Evolutionary conservation across 1,140 invertebrate species (phyloP), one percentile per base, ranked within the genome.

Genomic region (Penaeus indicus): DNA sequence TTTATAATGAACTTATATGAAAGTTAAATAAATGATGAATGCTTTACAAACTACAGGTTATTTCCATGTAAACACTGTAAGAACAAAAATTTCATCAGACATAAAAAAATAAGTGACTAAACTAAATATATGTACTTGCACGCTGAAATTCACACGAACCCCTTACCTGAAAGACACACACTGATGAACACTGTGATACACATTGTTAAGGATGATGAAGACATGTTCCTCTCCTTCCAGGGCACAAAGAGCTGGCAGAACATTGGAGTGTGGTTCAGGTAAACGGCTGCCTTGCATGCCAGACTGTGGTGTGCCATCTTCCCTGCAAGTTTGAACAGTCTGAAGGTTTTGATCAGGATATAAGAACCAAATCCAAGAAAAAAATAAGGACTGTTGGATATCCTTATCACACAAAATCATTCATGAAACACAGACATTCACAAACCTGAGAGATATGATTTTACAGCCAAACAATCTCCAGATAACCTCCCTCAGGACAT

Each of bases 141-240:
- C 54, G 16, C 54, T 13, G 11, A 54, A 13, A 54, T 2, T 10
- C 11, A 54, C 16, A 8, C 2, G 10, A 54, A 54, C 42, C 8
- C 19, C 86, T 82, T 27, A 88, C 87, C 87, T 88, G 64, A 88
- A 88, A 47, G 87, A 88, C 5, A 88, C 87, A 84, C 80, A 83
- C 21, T 88, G 87, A 10, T 84, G 87, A 19, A 88, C 69, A 62
- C 75, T 88, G 32, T 88, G 87, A 32, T 64, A n/a, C 10, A 78
- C 81, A 60, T 11, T 83, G 4, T 25, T 27, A 13, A 88, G 60
- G 18, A 88, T 38, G 54, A 88, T 63, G 62, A 88, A 88, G 11
- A 88, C 54, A 64, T 84, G 72, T 2, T 79, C 81, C 5, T 88
- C 82, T 54, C 54, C 87, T 32, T 88, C 87, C 21, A 88, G 54